Evolutionary conservation across 1,140 invertebrate species (phyloP), one percentile per base, ranked within the genome.

Genomic region (Daktulosphaira vitifoliae): DNA sequence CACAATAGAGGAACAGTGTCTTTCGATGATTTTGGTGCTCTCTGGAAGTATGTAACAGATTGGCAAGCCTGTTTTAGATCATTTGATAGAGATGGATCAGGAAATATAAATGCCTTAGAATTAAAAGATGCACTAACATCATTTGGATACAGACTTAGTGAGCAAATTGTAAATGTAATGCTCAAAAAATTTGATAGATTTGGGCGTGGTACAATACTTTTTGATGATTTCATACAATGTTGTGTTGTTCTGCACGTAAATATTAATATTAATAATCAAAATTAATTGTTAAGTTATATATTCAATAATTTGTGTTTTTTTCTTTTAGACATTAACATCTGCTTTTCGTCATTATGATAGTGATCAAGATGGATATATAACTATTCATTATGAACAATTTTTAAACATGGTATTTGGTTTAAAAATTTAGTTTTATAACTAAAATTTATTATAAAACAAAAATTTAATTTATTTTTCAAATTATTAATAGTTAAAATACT

Each of bases 211-310:
- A 89, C 85, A 1, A 90, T 98, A 69, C 84, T 93, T 29, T 98
- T 99, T 81, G 96, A 99, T 81, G 96, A 98, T 78, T 99, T 98
- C 72, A 98, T 99, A 71, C 95, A 98, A 75, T 94, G 90, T 72
- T 95, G 92, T 74, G 83, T 97, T 66, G 85, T 92, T 11, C 77
- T 98, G 69, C 88, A 96, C 81, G 92, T 96, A 81, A 90, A 87
- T n/a, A 52, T 37, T 54, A 22, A 15, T 15, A n/a, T n/a, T 6
- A 4, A 22, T 48, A 48, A 16, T 48, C n/a, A 22, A 6, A 48
- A 22, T n/a, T 48, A n/a, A n/a, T n/a, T n/a, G n/a, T 11, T 11
- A 44, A 11, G n/a, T 7, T 64, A 18, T 46, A 64, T 23, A 13
- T 16, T 11, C 4, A 15, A 11, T 26, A 18, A 53, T 23, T 26